Base-by-base conservation (phyloP, 2,113 vertebrate genomes). In the Cromileptes altivelis region DNA sequence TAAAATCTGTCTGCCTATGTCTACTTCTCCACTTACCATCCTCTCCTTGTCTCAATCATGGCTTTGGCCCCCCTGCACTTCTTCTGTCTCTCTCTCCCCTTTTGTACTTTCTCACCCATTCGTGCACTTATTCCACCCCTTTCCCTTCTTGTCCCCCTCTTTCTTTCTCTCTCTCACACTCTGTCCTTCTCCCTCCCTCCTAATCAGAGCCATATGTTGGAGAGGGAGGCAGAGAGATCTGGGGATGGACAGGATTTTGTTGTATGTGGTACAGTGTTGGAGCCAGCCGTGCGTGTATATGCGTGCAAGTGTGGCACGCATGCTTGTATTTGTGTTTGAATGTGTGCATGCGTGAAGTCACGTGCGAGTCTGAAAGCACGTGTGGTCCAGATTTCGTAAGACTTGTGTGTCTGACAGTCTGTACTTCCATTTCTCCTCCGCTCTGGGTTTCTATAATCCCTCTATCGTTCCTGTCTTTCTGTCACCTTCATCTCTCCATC, bases 161-260 rank as follows among this genome's bases (percentile, higher is more conserved):
- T 83, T 30, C 61, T 85, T 71, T 70, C 76, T 75, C 88, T 82
- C 71, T 80, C 52, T n/a, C 82, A 63, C 79, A 9, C 42, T 71
- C 72, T 73, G 70, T 88, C 91, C 76, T 63, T 74, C 73, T 86
- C 87, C 81, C 80, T 88, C 87, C 82, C 88, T 94, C 89, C 89
- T 97, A 96, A 97, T 97, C 95, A 85, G 91, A 96, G 95, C 95
- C 96, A 97, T 96, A 96, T 96, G 96, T 96, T 96, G 88, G 94
- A 94, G 85, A 93, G 89, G 91, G 91, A 93, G 78, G 83, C 78
- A 93, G 90, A 67, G 84, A 78, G 88, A 75, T 89, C 86, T 91
- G 88, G 88, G 82, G 94, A 95, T 95, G 93, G 95, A 95, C 93
- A 93, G 94, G 92, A 87, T 88, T 89, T 90, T 86, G 85, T 91